Percentiles rank a stretch among this genome's conserved stretches.
These are phyloP conservation scores for Phortica magna DNA, from an alignment of 2,888 invertebrate species.

Conservation along the genomic window DNA sequence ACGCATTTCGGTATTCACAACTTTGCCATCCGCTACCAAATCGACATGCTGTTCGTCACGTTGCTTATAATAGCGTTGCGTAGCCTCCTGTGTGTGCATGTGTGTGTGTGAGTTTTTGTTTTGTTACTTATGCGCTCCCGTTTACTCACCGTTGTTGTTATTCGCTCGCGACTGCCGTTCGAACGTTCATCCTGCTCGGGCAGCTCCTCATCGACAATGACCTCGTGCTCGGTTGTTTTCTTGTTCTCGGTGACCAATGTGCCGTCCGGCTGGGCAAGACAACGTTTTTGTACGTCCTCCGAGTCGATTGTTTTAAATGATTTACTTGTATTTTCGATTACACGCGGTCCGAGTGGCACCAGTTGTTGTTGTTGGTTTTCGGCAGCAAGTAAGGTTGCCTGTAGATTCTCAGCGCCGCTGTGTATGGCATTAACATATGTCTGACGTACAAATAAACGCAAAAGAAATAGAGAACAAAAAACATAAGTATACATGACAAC, in stretches of 20 bases:
- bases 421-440: constrained; percentile 86
- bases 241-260: constrained; percentile 91
- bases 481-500: too few species aligned
- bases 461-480: too few species aligned
- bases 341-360: constrained; percentile 84
- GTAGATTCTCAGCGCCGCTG: constrained; percentile 83
- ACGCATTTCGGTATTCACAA: constrained; percentile 89
- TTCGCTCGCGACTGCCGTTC: constrained; percentile 71
- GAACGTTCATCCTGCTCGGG: constrained; percentile 81
- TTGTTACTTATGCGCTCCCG: too few species aligned
- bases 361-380: constrained; percentile 78
- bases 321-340: constrained; percentile 87
- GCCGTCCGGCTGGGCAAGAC: constrained; percentile 88
- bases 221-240: constrained; percentile 90
- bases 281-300: constrained; percentile 88
- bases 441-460: constrained; percentile 78
- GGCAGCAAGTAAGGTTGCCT: constrained; percentile 84
- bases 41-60: constrained; percentile 91
- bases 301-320: constrained; percentile 91
- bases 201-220: constrained; percentile 88
- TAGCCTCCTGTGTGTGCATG: constrained; percentile 78
- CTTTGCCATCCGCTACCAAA: constrained; percentile 89
- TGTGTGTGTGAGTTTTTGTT: background rate
- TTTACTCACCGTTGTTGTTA: constrained; percentile 73
- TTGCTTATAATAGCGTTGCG: constrained; percentile 84